A percentile compares a stretch with the other conserved stretches of the same genome.
phyloP scores from a whole-genome alignment of 2,797 vertebrate species.

The Sphenodon punctatus region DNA sequence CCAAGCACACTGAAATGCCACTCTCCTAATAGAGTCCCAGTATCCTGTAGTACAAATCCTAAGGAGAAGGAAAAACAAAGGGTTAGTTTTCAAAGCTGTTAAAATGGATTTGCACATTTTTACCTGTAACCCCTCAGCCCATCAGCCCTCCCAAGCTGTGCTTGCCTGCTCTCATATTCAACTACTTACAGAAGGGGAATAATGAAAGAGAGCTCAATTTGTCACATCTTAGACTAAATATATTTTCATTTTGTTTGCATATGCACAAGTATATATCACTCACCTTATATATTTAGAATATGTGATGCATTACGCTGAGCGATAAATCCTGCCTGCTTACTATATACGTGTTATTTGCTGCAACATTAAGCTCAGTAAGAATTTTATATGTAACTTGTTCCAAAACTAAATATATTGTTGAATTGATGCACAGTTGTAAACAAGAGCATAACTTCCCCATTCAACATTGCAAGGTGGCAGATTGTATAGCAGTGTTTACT shows the following conservation, averaged over 20 bases:
- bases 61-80: neutral
- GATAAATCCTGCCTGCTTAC: conserved; percentile 67
- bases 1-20: too few species aligned
- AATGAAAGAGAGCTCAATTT: conserved; percentile 62
- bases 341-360: conserved; percentile 65
- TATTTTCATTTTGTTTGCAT: conserved; percentile 57
- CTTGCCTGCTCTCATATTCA: conserved; percentile 54
- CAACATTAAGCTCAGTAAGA: conserved; percentile 67
- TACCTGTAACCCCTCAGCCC: neutral
- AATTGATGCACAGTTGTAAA: conserved; percentile 65
- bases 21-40: too few species aligned
- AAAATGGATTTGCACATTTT: neutral
- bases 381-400: conserved; percentile 66
- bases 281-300: conserved; percentile 41
- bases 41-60: too few species aligned
- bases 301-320: conserved; percentile 49
- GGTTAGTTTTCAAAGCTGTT: conserved; percentile 20
- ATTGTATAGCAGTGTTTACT: conserved; percentile 49
- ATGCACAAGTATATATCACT: conserved; percentile 38
- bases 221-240: conserved; percentile 66
- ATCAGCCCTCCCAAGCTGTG: neutral
- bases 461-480: conserved; percentile 41
- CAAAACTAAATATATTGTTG: conserved; percentile 64
- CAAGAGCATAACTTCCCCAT: conserved; percentile 44
- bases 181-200: conserved; percentile 54